Base-by-base conservation (phyloP, 2,113 vertebrate genomes). In the Rattus rattus region DNA sequence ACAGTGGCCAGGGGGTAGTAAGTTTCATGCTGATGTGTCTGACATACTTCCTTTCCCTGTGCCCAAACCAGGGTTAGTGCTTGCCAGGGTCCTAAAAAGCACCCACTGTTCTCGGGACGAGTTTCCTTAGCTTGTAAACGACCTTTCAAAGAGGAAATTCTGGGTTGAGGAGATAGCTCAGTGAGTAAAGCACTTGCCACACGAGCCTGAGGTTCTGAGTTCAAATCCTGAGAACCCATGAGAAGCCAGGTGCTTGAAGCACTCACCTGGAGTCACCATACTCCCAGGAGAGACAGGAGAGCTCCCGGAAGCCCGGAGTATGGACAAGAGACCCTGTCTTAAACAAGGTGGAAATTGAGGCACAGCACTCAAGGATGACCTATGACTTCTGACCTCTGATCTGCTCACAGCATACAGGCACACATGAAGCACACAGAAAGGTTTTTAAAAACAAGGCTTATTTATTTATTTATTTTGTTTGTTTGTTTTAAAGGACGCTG, bases 51-150 rank as follows among this genome's bases (percentile, higher is more conserved):
- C 26, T 26, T 22, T 22, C 19, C 28, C 1, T 0, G 12, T 0
- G 11, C 4, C 65, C 13, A n/a, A 12, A 26, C n/a, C 0, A 1
- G 4, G 52, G 20, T 28, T 2, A 2, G 52, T 33, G n/a, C 13
- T 36, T 2, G 11, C 24, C 36, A 3, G 22, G 24, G 49, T 22
- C 0, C 2, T 9, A 11, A 7, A 6, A 13, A 13, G 49, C 24
- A 43, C 11, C 3, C 17, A 1, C 7, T 9, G 26, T 49, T 30
- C 14, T 28, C 36, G 47, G 2, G 12, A n/a, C 30, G 24, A 13
- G 28, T 49, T 69, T 16, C 83, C 75, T 49, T 49, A 13, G 9
- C 61, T 86, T 61, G 39, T 39, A 77, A 52, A 54, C 22, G 56
- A 19, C n/a, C 39, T 83, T 52, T 20, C 0, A 39, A 16, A 59